Evolutionary conservation across 2,888 invertebrate species (phyloP), one percentile per base, ranked within the genome.

Genomic region (Oscheius sp.): DNA sequence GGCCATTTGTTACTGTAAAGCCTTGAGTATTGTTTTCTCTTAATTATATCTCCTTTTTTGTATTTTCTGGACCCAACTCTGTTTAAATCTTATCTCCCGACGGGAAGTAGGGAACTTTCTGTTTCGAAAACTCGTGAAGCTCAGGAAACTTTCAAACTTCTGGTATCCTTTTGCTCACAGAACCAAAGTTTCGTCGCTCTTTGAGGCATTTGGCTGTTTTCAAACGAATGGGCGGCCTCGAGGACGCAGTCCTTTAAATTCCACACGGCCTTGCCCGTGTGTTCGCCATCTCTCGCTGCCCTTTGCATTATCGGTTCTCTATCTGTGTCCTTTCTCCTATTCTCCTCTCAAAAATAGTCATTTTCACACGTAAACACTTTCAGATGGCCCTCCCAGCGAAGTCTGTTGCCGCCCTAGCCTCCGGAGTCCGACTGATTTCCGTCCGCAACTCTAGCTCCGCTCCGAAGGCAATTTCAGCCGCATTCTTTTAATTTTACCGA

Each of bases 401-500:
- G 75, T 75, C 75, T 47, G 76, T 74, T 47, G 68, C 76, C 32
- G 79, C 74, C 33, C 72, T 78, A 48, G 68, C 55, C 35, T 73
- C 78, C 70, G 75, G 74, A n/a, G 74, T 80, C 32, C 78, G 81
- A 55, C 70, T 76, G 47, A 74, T 76, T 10, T 76, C 84, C n/a
- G 79, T 74, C 70, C 79, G 84, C 32, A 75, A 84, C 74, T 80
- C 80, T 51, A 82, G 82, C 78, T 80, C 81, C 50, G 74, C 79
- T 32, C 84, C 84, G 57, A 84, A 84, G 78, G 83, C 81, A 1
- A 9, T 5, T 47, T 47, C 21, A 21, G 32, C 9, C 21, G 13
- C 32, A 29, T 21, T 55, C 11, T 11, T 9, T 10, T 11, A 62
- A 37, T 2, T 33, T 33, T 50, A 47, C n/a, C n/a, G 11, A 2